Base-by-base conservation (phyloP, 2,113 vertebrate genomes). In the Hemicordylus capensis region DNA sequence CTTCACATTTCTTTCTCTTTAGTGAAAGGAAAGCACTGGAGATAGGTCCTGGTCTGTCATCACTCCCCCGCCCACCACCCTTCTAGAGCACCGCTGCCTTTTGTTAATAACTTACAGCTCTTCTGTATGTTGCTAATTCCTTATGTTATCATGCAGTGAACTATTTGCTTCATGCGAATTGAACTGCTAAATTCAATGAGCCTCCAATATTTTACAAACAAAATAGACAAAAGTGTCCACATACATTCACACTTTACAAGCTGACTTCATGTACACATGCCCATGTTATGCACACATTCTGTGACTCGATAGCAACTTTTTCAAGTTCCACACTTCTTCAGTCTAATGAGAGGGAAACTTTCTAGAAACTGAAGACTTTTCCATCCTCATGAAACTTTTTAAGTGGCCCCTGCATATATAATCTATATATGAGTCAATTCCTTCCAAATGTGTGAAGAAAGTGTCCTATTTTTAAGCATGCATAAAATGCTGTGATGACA, bases 401-500 rank as follows among this genome's bases (percentile, higher is more conserved):
- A 75, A 86, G 46, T 83, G 46, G 87, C 78, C 87, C 77, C 61
- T 87, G 66, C 85, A 31, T 76, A 90, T 63, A 90, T 58, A 54
- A 75, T 78, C 89, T 92, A 88, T 89, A 87, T 89, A 93, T 90
- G 93, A 94, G 93, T 93, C 91, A 64, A 75, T 90, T 88, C 90
- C 73, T 89, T 78, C 76, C 81, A 5, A 37, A 85, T 89, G 85
- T 92, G 90, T 90, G 88, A 92, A 94, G 51, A 91, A 92, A 89
- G 31, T 14, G 76, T 86, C 90, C 92, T 93, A 91, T 94, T 95
- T 95, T 94, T 92, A 92, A 90, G 88, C 78, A 89, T 87, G 91
- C 90, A 81, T 64, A 93, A 82, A 89, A 88, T 89, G 85, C 34
- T 93, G 93, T 92, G 91, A 92, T 94, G 94, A 94, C 93, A 95